A percentile compares a stretch with the other conserved stretches of the same genome.
These are phyloP conservation scores for Rousettus madagascariensis DNA, from an alignment of 2,797 vertebrate genomes.

Conservation along the genomic window DNA sequence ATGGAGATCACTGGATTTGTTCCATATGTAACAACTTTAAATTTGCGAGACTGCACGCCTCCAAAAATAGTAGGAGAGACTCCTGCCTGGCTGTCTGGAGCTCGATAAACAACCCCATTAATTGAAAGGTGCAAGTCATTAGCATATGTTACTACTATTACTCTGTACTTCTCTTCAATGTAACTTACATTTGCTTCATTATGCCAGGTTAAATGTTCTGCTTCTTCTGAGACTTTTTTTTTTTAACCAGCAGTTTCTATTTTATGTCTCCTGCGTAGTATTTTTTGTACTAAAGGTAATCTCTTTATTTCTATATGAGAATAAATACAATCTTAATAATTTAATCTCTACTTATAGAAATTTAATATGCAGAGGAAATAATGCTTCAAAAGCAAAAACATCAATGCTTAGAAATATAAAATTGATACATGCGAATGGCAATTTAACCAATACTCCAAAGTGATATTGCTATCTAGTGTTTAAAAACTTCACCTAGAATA, in stretches of 20 bases:
- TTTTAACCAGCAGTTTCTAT: not conserved
- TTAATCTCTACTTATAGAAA: constrained; percentile 28
- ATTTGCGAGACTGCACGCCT: constrained; percentile 63
- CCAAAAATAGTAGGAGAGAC: constrained; percentile 53
- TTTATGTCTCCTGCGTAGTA: not conserved
- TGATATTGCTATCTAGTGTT: not conserved
- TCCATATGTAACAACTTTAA: constrained; percentile 48
- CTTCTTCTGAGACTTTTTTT: not conserved
- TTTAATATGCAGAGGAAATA: not conserved
- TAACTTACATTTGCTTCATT: not conserved
- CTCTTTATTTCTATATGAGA: constrained; percentile 46
- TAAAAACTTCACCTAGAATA: not conserved
- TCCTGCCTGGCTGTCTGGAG: constrained; percentile 60
- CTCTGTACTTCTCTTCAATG: not conserved
- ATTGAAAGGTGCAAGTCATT: constrained; percentile 52
- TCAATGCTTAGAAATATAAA: not conserved
- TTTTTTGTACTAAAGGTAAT: not conserved
- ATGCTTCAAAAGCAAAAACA: constrained; percentile 10
- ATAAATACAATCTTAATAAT: constrained; percentile 34
- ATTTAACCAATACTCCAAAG: not conserved
- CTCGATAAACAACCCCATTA: constrained; percentile 46
- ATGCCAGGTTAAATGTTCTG: not conserved
- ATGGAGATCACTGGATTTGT: constrained; percentile 15
- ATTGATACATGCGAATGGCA: not conserved
- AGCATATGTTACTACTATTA: constrained; percentile 29